Percentiles rank a stretch among this genome's conserved stretches.
Evolutionary conservation across 2,797 vertebrate species (phyloP).

Genomic region (Crossoptilon crossoptilon): DNA sequence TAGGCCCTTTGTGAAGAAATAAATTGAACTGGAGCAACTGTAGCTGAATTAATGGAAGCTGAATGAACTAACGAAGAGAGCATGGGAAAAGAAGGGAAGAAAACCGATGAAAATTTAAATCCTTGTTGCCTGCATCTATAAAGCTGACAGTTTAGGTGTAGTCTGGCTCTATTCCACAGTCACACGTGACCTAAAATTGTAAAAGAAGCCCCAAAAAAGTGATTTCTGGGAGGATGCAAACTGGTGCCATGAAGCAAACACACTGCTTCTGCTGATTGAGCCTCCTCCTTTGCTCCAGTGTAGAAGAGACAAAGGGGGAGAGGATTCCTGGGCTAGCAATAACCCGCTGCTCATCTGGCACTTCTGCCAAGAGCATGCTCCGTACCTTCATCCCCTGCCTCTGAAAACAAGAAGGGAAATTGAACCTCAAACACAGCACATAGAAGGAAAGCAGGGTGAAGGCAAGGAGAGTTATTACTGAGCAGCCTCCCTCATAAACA

Average conservation of each 20-base stretch:
- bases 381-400: background rate
- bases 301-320: background rate
- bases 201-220: background rate
- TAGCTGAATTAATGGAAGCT: conserved; percentile 7
- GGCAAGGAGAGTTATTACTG: background rate
- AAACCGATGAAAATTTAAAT: background rate
- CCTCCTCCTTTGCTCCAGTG: background rate
- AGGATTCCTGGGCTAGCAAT: background rate
- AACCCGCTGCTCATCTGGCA: background rate
- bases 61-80: background rate
- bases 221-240: background rate
- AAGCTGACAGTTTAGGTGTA: background rate
- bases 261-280: background rate
- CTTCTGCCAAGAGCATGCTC: no score
- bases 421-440: background rate
- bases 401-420: background rate
- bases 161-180: background rate
- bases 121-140: background rate
- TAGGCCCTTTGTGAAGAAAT: conserved; percentile 6
- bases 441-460: background rate
- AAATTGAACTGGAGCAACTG: conserved; percentile 19
- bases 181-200: background rate
- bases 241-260: background rate
- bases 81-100: background rate
- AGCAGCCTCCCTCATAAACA: fast-evolving